Evolutionary conservation across 2,113 vertebrate species (phyloP).

Genomic region (Shinisaurus crocodilurus): DNA sequence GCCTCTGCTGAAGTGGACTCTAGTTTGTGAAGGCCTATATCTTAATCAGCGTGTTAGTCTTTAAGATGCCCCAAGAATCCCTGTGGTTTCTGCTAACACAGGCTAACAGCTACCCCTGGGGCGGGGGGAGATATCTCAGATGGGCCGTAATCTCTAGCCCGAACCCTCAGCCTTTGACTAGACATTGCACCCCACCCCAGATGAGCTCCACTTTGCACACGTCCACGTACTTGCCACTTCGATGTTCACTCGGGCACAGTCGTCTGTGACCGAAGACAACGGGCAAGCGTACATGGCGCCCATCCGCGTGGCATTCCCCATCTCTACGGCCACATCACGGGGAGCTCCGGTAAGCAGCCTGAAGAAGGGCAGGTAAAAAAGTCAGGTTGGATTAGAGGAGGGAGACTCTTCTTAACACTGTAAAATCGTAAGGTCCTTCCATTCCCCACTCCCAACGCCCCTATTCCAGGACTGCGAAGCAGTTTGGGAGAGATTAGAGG

Average conservation of each 20-base stretch:
- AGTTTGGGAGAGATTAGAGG: neutral
- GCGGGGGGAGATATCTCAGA: neutral
- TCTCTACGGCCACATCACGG: slow-evolving; percentile 75
- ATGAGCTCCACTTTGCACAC: neutral
- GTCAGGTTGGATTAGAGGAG: neutral
- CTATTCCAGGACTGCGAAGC: neutral
- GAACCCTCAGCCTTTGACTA: too few relatives aligned
- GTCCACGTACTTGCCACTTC: slow-evolving; percentile 80
- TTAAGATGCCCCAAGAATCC: neutral
- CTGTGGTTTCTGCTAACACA: neutral
- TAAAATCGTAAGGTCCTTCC: neutral
- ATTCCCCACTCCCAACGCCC: neutral
- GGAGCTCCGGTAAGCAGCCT: slow-evolving; percentile 91
- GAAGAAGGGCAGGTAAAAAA: rapidly evolving
- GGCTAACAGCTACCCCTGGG: neutral
- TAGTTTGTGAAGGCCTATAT: neutral
- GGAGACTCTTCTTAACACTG: rapidly evolving
- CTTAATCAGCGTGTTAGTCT: neutral
- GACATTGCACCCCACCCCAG: too few relatives aligned
- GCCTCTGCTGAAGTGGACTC: neutral
- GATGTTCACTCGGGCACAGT: slow-evolving; percentile 88
- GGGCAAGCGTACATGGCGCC: slow-evolving; percentile 92
- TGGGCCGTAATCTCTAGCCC: neutral
- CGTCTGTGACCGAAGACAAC: slow-evolving; percentile 69
- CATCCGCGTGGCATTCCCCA: slow-evolving; percentile 80